Evolutionary conservation across 1,140 invertebrate genomes (phyloP).

Genomic region (Teleopsis dalmanni): DNA sequence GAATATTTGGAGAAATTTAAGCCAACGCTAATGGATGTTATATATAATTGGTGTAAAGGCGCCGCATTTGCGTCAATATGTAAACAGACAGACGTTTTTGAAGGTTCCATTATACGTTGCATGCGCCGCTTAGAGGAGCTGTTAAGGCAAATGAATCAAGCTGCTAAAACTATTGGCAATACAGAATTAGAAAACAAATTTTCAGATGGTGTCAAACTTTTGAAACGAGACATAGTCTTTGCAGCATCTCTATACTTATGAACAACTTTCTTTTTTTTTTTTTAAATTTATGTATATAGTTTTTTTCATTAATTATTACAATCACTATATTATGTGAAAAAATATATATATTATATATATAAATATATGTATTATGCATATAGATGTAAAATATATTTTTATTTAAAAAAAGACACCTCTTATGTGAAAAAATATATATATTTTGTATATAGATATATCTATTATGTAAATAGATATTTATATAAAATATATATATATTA

Average conservation of each 20-base stretch:
- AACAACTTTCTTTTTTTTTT: conserved; percentile 17
- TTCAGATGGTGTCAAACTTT: conserved; percentile 79
- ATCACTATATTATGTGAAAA: too few species aligned
- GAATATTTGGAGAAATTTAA: conserved; percentile 89
- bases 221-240: conserved; percentile 98
- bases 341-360: neutral
- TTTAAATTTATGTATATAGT: too few species aligned
- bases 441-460: too few species aligned
- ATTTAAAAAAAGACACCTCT: too few species aligned
- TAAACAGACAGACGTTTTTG: conserved; percentile 97
- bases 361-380: neutral
- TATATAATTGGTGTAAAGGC: conserved; percentile 92
- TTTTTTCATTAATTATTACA: too few species aligned
- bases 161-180: conserved; percentile 95
- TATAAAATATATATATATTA: too few species aligned
- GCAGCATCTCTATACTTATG: conserved; percentile 96
- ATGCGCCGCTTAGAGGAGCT: conserved; percentile 96
- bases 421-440: too few species aligned
- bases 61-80: conserved; percentile 86
- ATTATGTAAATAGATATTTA: too few species aligned
- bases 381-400: neutral
- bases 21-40: conserved; percentile 96
- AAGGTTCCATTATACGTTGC: conserved; percentile 96
- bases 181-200: conserved; percentile 95
- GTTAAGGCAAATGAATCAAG: conserved; percentile 88